phyloP scores from a whole-genome alignment of 2,113 vertebrate species.

The Prionailurus viverrinus region DNA sequence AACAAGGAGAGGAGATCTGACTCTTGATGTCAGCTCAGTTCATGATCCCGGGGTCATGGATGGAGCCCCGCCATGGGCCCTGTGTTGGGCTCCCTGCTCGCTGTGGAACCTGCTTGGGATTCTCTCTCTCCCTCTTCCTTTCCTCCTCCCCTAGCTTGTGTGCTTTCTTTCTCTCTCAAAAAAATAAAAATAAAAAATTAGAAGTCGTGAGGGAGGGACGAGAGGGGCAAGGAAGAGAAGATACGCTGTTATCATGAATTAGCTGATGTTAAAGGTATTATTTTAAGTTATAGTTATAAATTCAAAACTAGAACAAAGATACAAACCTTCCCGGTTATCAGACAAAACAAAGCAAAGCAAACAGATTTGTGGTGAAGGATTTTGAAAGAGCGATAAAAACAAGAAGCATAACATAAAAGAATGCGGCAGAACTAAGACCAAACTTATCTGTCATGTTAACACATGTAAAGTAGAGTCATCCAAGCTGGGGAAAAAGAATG shows the following conservation, averaged over 20 bases:
- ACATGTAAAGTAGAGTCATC: background rate
- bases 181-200: background rate
- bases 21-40: no score
- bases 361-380: background rate
- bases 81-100: no score
- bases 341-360: background rate
- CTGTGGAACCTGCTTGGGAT: no score
- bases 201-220: background rate
- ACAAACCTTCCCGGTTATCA: background rate
- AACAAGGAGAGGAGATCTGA: background rate
- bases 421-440: background rate
- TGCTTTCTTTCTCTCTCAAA: no score
- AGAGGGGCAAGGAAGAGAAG: background rate
- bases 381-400: background rate
- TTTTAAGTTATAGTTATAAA: background rate
- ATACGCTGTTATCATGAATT: background rate
- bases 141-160: no score
- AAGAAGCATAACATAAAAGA: background rate
- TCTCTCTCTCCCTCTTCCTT: no score
- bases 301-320: background rate
- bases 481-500: background rate
- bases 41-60: no score
- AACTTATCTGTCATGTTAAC: background rate
- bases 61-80: no score
- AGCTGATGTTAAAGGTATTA: background rate